Evolutionary conservation across 2,113 vertebrate species (phyloP), one percentile per base, ranked within the genome.

Genomic region (Sisor rabdophorus): DNA sequence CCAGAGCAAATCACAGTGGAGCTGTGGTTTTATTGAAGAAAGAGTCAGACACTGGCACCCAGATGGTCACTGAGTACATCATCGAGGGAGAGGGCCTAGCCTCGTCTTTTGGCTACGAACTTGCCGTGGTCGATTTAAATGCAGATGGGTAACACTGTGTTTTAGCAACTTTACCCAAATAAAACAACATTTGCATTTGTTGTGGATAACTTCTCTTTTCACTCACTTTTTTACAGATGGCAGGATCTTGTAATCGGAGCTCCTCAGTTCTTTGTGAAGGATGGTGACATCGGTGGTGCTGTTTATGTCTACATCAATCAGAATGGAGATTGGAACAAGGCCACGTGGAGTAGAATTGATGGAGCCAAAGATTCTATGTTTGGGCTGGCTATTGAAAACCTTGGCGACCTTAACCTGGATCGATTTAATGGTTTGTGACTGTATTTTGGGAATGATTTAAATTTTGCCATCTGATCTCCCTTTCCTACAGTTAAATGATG

Each of bases 91-190:
- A 96, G 83, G 97, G 93, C 2, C 91, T 99, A 79, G 96, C 96
- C 5, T 99, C 97, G 2, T 99, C 97, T 0, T 99, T 99, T 1
- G 97, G 97, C 81, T 99, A 99, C 19, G 97, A 98, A 20, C 90
- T 99, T 76, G 87, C 97, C 3, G 95, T 99, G 61, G 90, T 95
- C 76, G 97, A 99, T 84, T 93, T 99, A 78, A 99, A 98, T 55
- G 85, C 20, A 44, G 97, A 99, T 11, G 91, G 93, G 97, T 99
- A 90, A 85, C 92, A 50, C 11, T 26, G 24, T 16, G 10, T 28
- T 50, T 20, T 8, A 67, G 6, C 47, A 6, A 28, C 19, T 68
- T 68, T 50, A 19, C 19, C 8, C 24, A 50, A 10, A 68, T 68
- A 19, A 44, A 17, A 13, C 17, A 19, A 68, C 22, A 10, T 19